Evolutionary conservation across 2,888 invertebrate genomes (phyloP).

Genomic region (Gastracanthus pulcherrimus): DNA sequence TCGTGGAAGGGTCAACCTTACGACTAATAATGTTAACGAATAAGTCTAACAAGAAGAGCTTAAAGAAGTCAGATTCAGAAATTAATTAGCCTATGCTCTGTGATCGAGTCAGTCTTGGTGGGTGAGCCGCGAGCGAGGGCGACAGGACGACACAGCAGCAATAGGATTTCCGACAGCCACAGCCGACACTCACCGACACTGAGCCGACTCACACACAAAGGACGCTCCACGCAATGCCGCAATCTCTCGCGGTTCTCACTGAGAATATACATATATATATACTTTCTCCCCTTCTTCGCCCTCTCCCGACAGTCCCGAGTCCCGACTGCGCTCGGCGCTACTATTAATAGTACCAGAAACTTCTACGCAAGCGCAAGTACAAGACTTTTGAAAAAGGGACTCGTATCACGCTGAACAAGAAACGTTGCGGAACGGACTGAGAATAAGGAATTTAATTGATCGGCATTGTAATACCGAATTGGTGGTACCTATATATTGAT

Average conservation of each 20-base stretch:
- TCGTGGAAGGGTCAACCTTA: not conserved
- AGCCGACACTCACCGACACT: too few species aligned
- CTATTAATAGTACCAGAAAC: too few species aligned
- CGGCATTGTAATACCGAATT: constrained; percentile 33
- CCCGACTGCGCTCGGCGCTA: not conserved
- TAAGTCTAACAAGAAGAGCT: not conserved
- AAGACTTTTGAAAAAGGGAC: too few species aligned
- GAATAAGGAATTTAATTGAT: constrained; percentile 40
- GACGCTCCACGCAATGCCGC: not conserved
- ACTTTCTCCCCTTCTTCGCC: not conserved
- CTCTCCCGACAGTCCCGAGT: not conserved
- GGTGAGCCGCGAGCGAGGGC: not conserved
- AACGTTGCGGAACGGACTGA: constrained; percentile 14
- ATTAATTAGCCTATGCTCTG: not conserved
- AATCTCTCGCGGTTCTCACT: not conserved
- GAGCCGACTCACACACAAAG: not conserved
- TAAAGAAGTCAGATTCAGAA: not conserved
- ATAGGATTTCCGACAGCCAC: constrained; percentile 5
- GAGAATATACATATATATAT: too few species aligned
- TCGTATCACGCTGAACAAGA: not conserved
- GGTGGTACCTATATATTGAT: constrained; percentile 18
- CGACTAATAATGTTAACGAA: not conserved
- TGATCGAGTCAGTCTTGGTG: not conserved
- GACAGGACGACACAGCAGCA: too few species aligned
- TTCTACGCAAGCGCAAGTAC: too few species aligned